These are phyloP conservation scores for Ochropleura plecta DNA, from an alignment of 2,888 invertebrate species.

Conservation along the genomic window DNA sequence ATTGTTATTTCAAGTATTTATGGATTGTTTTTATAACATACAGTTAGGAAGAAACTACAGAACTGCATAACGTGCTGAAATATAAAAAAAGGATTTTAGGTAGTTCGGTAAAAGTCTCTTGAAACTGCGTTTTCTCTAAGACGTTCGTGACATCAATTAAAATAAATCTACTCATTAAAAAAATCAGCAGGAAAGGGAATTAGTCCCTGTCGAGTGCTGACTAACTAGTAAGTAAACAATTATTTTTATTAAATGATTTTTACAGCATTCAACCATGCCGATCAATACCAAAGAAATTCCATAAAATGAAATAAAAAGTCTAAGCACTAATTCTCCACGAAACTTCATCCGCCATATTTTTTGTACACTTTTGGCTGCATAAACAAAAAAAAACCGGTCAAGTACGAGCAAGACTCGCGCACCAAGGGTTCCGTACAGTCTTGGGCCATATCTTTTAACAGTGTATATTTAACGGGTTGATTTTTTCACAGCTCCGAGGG, in stretches of 20 bases:
- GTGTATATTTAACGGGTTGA: no score
- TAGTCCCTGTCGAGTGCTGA: not conserved
- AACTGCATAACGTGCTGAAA: not conserved
- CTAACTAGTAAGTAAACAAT: not conserved
- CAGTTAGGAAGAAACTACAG: not conserved
- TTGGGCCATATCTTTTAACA: no score
- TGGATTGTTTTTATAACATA: not conserved
- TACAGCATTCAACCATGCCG: not conserved
- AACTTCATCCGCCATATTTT: slow-evolving; percentile 64
- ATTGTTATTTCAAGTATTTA: slow-evolving; percentile 13
- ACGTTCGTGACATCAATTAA: not conserved
- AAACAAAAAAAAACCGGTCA: slow-evolving; percentile 64
- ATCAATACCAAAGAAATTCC: not conserved
- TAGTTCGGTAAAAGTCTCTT: not conserved
- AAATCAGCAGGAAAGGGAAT: not conserved
- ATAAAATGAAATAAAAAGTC: not conserved
- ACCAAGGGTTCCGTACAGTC: no score
- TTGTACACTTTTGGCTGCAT: slow-evolving; percentile 69
- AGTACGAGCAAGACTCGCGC: no score
- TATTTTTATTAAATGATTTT: not conserved
- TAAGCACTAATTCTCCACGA: slow-evolving; percentile 35
- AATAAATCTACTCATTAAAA: not conserved
- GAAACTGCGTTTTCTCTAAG: not conserved
- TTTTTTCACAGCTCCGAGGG: no score
- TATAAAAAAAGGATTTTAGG: not conserved